Evolutionary conservation across 2,888 invertebrate genomes (phyloP).

Genomic region (Temnothorax unifasciatus): DNA sequence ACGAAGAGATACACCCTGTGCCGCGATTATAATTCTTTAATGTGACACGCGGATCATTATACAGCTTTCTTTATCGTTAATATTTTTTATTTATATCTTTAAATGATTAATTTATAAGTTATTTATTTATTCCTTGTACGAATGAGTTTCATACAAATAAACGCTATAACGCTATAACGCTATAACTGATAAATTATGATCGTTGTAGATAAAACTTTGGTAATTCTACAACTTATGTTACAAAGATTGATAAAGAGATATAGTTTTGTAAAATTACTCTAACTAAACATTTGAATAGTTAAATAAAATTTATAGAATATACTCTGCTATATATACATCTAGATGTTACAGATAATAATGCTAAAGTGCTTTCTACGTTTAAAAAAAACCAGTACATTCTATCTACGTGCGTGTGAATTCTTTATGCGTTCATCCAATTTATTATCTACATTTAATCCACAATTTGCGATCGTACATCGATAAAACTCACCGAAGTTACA

Average conservation of each 20-base stretch:
- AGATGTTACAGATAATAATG: neutral
- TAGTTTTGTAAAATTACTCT: neutral
- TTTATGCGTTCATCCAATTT: neutral
- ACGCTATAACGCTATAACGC: neutral
- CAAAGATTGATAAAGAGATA: neutral
- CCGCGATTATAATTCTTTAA: neutral
- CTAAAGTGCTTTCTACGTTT: neutral
- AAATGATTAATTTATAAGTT: neutral
- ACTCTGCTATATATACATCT: neutral
- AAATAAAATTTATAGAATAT: neutral
- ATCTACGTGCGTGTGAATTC: neutral
- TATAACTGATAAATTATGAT: neutral
- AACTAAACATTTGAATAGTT: neutral
- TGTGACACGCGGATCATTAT: no score
- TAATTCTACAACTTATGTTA: neutral
- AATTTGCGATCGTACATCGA: neutral
- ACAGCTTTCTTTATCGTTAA: neutral
- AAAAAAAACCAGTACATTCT: neutral
- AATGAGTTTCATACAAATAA: neutral
- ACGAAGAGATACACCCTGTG: neutral
- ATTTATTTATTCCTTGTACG: neutral
- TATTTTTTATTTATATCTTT: neutral
- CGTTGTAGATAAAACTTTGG: neutral
- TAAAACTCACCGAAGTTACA: constrained; percentile 49
- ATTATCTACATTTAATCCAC: neutral